Conservation (phyloP, 2,888 invertebrate genomes). For the Xestobium rufovillosum region DNA sequence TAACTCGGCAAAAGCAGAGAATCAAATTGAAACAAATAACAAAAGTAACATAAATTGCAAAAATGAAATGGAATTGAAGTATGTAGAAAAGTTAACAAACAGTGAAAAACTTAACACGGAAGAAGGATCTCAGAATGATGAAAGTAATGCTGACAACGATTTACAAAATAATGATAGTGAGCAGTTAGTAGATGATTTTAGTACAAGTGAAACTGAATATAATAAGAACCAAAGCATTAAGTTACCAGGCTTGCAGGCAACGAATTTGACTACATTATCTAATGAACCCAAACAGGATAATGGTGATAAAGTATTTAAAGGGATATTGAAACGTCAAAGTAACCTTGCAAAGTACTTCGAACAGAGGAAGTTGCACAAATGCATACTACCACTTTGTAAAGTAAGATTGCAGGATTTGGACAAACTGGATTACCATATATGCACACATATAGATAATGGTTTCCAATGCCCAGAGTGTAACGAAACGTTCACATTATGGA, state of each 20-base stretch:
- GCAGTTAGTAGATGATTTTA: too few species aligned
- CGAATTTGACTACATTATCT: constrained; percentile 17
- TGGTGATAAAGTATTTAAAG: constrained; percentile 19
- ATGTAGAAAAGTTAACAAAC: constrained; percentile 16
- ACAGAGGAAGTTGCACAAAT: constrained; percentile 38
- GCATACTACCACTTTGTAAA: constrained; percentile 50
- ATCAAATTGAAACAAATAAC: constrained; percentile 19
- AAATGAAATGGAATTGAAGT: constrained; percentile 24
- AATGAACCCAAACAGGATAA: constrained; percentile 18
- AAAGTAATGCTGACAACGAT: too few species aligned
- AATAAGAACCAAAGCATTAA: neutral
- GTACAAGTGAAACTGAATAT: neutral
- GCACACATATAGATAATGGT: constrained; percentile 45
- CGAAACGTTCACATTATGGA: constrained; percentile 51
- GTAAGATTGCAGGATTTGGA: constrained; percentile 50
- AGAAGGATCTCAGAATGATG: too few species aligned
- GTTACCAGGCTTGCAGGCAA: too few species aligned
- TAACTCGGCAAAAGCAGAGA: constrained; percentile 15
- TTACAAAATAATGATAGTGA: too few species aligned
- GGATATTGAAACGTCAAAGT: constrained; percentile 25
- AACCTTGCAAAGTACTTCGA: constrained; percentile 18
- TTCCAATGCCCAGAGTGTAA: constrained; percentile 63
- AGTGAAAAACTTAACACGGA: too few species aligned
- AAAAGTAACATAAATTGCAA: constrained; percentile 25
- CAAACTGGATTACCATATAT: constrained; percentile 57